Evolutionary conservation across 2,797 vertebrate genomes (phyloP).

Genomic region (Halcyon badia): DNA sequence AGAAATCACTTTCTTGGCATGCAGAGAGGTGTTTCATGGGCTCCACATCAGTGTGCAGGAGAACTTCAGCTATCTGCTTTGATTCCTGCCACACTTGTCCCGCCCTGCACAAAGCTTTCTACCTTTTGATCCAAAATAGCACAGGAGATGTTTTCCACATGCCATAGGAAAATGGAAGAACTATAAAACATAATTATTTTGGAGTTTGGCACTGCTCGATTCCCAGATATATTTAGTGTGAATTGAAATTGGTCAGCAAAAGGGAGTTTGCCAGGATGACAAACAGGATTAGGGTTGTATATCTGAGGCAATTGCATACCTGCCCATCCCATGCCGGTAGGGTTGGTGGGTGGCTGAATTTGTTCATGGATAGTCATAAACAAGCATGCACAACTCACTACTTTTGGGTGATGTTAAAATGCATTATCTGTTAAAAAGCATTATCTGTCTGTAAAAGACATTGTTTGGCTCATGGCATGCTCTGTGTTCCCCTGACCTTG

Average conservation of each 20-base stretch:
- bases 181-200: slow-evolving; percentile 47
- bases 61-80: slow-evolving; percentile 67
- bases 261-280: not conserved
- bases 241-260: slow-evolving; percentile 41
- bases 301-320: slow-evolving; percentile 1
- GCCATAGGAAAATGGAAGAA: slow-evolving; percentile 30
- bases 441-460: not conserved
- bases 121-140: slow-evolving; percentile 59
- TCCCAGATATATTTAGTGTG: slow-evolving; percentile 25
- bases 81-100: slow-evolving; percentile 31
- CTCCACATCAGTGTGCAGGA: not conserved
- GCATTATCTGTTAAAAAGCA: not conserved
- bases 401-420: not conserved
- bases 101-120: slow-evolving; percentile 6
- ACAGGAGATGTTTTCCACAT: slow-evolving; percentile 60
- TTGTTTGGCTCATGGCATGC: not conserved
- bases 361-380: not conserved
- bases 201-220: not conserved
- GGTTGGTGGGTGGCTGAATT: not conserved
- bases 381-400: not conserved
- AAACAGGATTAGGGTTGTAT: not conserved
- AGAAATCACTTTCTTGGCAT: slow-evolving; percentile 45
- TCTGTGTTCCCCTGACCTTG: not conserved
- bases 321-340: not conserved
- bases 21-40: slow-evolving; percentile 45